Evolutionary conservation across 2,797 vertebrate genomes (phyloP), one percentile per base, ranked within the genome.

Genomic region (Nothura maculosa): DNA sequence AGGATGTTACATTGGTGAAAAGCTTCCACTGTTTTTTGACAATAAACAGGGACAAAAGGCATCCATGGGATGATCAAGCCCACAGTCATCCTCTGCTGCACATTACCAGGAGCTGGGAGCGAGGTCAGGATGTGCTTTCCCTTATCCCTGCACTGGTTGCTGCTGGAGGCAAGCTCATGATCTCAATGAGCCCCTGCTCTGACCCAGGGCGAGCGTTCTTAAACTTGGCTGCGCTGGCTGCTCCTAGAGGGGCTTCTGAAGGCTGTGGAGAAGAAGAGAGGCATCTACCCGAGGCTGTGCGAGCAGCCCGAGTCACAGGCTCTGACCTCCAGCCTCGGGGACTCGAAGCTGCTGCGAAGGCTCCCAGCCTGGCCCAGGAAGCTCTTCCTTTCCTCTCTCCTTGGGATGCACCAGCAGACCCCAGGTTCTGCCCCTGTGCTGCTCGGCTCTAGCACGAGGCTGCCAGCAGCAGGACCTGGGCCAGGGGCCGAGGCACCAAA

Each of bases 71-170:
- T 45, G 74, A 74, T 21, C 74, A 80, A 77, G 77, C 6, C 36
- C 14, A 45, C 48, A 45, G n/a, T 54, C 18, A 28, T 63, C 42
- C 77, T 63, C 34, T 18, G 57, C 9, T 87, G 30, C 72, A 86
- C 47, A 79, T 8, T 30, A 75, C 36, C 89, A 25, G 54, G 36
- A 64, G 36, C 10, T 63, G 36, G 43, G 54, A 80, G 63, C 38
- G 81, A 66, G 32, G 30, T 61, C 66, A 68, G 57, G 61, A 22
- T 7, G 81, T 48, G 27, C 4, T 80, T 74, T 17, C 90, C 42
- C 32, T 62, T 32, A 2, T n/a, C 38, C 73, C 27, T n/a, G 30
- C 3, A 38, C 48, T 1, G 0, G 34, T 15, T 42, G 40, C 38
- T 74, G 47, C 25, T 52, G 34, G 30, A 88, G 36, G 47, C 30